These are phyloP conservation scores for Pristiophorus japonicus DNA, from an alignment of 2,113 vertebrate genomes.

Conservation along the genomic window DNA sequence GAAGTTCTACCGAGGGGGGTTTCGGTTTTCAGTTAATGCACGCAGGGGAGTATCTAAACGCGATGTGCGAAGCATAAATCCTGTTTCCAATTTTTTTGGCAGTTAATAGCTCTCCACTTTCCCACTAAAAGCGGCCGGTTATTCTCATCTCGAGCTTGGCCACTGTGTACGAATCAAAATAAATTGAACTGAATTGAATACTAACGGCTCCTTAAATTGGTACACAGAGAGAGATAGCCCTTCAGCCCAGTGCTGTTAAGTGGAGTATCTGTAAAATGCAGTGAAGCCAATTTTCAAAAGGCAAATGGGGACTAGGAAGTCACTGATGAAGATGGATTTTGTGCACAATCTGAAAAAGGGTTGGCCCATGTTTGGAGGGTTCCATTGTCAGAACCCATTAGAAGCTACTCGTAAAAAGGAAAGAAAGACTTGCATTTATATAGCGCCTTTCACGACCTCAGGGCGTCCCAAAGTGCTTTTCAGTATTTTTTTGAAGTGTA, in stretches of 20 bases:
- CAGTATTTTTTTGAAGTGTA: not conserved
- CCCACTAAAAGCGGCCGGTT: not conserved
- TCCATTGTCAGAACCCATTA: not conserved
- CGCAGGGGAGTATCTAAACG: not conserved
- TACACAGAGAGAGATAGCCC: not conserved
- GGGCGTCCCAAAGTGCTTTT: not conserved
- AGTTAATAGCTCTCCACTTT: not conserved
- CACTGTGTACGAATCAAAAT: not conserved
- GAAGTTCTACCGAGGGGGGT: not conserved
- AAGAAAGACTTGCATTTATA: not conserved
- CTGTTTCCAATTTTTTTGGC: not conserved
- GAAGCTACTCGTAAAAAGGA: not conserved
- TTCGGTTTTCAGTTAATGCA: not conserved
- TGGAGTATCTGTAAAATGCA: not conserved
- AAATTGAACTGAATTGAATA: constrained; percentile 28
- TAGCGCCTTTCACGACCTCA: not conserved
- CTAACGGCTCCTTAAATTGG: constrained; percentile 16
- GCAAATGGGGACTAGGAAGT: not conserved
- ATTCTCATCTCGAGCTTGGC: not conserved
- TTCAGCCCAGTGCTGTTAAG: not conserved
- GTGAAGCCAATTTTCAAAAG: not conserved
- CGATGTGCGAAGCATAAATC: not conserved
- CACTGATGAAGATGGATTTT: not conserved
- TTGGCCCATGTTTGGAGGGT: not conserved
- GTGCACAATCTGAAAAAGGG: not conserved